A percentile compares a stretch with the other conserved stretches of the same genome.
phyloP scores from a whole-genome alignment of 2,113 vertebrate species.

The Oreamnos americanus region DNA sequence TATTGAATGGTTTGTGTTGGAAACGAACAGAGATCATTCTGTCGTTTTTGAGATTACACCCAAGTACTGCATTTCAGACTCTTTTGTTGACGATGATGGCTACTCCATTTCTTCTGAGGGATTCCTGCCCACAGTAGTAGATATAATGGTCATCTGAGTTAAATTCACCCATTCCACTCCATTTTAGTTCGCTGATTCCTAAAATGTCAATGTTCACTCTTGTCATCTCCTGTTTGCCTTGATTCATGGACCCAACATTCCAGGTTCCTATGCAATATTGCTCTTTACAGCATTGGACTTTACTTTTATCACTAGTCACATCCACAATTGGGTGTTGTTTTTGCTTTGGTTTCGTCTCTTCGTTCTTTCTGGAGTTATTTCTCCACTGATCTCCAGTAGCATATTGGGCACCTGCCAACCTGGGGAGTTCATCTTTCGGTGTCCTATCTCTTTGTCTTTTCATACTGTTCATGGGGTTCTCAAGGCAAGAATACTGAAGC shows the following conservation, averaged over 20 bases:
- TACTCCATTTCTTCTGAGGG: not conserved
- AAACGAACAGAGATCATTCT: not conserved
- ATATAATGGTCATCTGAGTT: not conserved
- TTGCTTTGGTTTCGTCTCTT: not conserved
- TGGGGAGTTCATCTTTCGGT: not conserved
- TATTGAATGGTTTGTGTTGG: not conserved
- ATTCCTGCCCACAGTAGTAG: not conserved
- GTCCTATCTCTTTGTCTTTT: not conserved
- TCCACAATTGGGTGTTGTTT: not conserved
- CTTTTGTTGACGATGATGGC: not conserved
- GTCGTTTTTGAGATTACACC: not conserved
- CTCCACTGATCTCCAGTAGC: not conserved
- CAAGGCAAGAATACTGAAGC: not conserved
- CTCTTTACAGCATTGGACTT: not conserved
- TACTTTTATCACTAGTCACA: not conserved
- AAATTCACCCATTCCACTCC: not conserved
- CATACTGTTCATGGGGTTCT: not conserved
- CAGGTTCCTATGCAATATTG: not conserved
- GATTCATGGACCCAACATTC: not conserved
- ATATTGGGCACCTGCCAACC: not conserved
- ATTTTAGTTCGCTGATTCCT: not conserved
- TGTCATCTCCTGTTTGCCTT: not conserved
- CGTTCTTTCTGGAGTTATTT: not conserved
- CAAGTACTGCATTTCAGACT: not conserved
- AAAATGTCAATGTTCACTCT: not conserved